Evolutionary conservation across 2,797 vertebrate species (phyloP).

Genomic region (Graptemys geographica): DNA sequence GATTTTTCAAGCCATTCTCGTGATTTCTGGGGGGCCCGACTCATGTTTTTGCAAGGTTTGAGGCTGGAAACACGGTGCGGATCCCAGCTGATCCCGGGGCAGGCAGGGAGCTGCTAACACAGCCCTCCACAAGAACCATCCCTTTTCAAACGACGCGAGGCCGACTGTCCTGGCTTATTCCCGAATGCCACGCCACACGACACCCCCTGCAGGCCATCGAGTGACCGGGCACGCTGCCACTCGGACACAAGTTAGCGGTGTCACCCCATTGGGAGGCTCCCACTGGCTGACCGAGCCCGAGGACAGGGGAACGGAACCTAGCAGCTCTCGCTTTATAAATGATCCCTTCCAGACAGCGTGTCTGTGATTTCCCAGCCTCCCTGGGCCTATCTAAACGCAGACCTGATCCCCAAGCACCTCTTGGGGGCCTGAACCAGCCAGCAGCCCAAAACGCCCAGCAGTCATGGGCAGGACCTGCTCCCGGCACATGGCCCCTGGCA

Average conservation of each 20-base stretch:
- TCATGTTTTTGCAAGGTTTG: not conserved
- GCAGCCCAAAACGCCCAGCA: too few species aligned
- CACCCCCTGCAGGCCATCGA: not conserved
- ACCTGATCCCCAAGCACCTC: not conserved
- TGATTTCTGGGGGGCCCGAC: not conserved
- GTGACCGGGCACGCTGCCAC: too few species aligned
- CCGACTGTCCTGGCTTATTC: not conserved
- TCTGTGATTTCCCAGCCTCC: not conserved
- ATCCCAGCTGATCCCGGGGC: not conserved
- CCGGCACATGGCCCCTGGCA: too few species aligned
- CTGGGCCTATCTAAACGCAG: not conserved
- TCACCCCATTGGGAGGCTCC: not conserved
- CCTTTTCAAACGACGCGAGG: not conserved
- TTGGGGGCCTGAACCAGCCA: not conserved
- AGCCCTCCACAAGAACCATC: too few species aligned
- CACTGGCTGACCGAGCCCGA: too few species aligned
- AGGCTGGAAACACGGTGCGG: too few species aligned
- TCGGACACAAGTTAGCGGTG: too few species aligned
- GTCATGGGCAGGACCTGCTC: not conserved
- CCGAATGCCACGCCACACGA: too few species aligned
- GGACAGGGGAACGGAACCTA: not conserved
- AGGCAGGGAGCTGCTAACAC: not conserved
- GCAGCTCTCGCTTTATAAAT: not conserved
- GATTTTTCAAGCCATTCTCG: not conserved
- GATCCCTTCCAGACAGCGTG: not conserved